These are phyloP conservation scores for Sycophila texana DNA, from an alignment of 2,888 invertebrate species.

Conservation along the genomic window DNA sequence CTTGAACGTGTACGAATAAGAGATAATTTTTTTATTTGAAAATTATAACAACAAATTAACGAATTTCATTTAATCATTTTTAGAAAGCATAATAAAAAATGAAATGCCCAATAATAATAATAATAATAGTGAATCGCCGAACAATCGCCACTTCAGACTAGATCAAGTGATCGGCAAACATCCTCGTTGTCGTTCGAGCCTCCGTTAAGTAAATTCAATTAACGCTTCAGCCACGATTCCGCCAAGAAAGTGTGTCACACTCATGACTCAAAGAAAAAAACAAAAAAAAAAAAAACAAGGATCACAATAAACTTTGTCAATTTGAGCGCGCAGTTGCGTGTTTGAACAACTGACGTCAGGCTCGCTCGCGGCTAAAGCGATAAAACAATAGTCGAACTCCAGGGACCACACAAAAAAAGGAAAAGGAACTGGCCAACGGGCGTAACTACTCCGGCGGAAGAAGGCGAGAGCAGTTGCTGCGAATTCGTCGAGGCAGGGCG, in stretches of 20 bases:
- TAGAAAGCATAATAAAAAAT: too few relatives aligned
- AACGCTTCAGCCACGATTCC: too few relatives aligned
- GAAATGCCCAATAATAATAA: too few relatives aligned
- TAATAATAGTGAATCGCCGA: too few relatives aligned
- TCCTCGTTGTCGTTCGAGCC: too few relatives aligned
- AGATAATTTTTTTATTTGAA: background rate
- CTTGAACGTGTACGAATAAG: background rate
- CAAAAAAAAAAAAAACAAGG: background rate
- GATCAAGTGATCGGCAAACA: too few relatives aligned
- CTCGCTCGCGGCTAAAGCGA: conserved; percentile 8
- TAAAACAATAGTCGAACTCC: conserved; percentile 30
- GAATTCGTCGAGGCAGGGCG: background rate
- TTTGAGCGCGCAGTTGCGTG: background rate
- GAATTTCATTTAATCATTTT: too few relatives aligned
- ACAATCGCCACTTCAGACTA: too few relatives aligned
- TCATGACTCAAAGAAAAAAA: background rate
- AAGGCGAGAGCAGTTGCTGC: background rate
- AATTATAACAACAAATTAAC: too few relatives aligned
- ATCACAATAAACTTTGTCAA: conserved; percentile 21
- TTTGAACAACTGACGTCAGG: conserved; percentile 17
- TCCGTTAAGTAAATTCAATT: too few relatives aligned
- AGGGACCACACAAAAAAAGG: background rate
- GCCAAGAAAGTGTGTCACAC: background rate
- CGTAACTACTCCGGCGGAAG: background rate
- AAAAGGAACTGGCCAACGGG: background rate